Evolutionary conservation across 2,797 vertebrate species (phyloP).

Genomic region (Hybognathus amarus): DNA sequence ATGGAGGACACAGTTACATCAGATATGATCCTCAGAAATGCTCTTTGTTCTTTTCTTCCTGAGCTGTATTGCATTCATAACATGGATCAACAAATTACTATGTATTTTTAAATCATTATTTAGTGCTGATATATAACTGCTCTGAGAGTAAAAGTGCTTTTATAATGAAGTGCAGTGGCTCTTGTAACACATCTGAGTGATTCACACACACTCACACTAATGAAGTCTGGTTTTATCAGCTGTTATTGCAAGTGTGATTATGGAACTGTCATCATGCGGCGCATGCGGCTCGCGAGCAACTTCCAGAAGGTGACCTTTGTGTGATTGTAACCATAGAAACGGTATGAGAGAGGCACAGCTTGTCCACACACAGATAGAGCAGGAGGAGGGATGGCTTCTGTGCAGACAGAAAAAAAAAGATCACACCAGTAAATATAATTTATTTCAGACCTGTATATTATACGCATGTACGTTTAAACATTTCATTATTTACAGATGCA

Average conservation of each 20-base stretch:
- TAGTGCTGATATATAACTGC: neutral
- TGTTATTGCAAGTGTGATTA: slow-evolving; percentile 82
- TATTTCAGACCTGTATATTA: neutral
- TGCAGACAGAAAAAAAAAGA: neutral
- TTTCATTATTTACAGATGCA: slow-evolving; percentile 3
- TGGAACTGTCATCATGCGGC: slow-evolving; percentile 72
- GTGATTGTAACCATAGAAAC: slow-evolving; percentile 79
- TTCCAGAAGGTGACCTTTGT: slow-evolving; percentile 87
- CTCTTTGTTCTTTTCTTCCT: neutral
- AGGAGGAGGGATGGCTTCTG: slow-evolving; percentile 30
- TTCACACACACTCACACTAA: slow-evolving; percentile 60
- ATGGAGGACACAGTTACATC: neutral
- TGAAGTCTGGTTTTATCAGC: slow-evolving; percentile 77
- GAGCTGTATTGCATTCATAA: neutral
- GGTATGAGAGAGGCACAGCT: slow-evolving; percentile 62
- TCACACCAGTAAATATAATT: slow-evolving; percentile 35
- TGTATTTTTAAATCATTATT: neutral
- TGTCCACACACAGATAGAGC: slow-evolving; percentile 58
- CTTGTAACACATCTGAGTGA: slow-evolving; percentile 7
- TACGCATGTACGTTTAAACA: neutral
- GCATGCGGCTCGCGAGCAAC: slow-evolving; percentile 69
- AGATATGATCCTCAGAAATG: neutral
- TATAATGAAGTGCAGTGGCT: neutral
- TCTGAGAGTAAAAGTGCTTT: slow-evolving; percentile 1
- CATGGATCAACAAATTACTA: neutral